Conservation (phyloP, 2,888 invertebrate species). For the Phyllotreta striolata region DNA sequence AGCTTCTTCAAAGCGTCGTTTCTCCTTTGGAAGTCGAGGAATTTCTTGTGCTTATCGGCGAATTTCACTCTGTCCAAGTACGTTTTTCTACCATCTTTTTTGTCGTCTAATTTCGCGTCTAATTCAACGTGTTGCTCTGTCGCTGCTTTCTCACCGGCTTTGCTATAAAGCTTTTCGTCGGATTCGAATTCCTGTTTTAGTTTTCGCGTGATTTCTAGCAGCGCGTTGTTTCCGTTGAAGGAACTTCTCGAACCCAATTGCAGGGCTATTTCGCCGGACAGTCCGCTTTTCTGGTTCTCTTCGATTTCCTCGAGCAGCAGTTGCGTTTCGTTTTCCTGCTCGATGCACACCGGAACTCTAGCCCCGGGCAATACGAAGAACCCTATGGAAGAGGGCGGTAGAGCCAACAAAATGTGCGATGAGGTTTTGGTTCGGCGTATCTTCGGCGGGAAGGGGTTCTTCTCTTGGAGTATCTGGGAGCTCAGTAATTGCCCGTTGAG, state of each 20-base stretch:
- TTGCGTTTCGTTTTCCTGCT: slow-evolving; percentile 51
- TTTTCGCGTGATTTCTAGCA: slow-evolving; percentile 55
- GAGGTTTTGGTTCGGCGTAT: slow-evolving; percentile 64
- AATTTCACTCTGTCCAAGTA: slow-evolving; percentile 42
- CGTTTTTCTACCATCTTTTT: slow-evolving; percentile 35
- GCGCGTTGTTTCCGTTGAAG: slow-evolving; percentile 41
- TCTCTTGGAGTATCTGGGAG: slow-evolving; percentile 64
- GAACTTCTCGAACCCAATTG: slow-evolving; percentile 35
- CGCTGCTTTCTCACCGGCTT: slow-evolving; percentile 8
- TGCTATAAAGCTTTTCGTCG: slow-evolving; percentile 51
- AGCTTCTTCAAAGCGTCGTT: slow-evolving; percentile 36
- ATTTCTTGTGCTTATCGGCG: slow-evolving; percentile 38
- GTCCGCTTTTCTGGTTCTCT: slow-evolving; percentile 58
- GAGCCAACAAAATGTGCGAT: slow-evolving; percentile 65
- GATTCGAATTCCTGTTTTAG: slow-evolving; percentile 53
- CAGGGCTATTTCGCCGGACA: slow-evolving; percentile 54
- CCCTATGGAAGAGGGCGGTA: slow-evolving; percentile 74
- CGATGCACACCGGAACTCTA: slow-evolving; percentile 67
- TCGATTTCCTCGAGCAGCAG: slow-evolving; percentile 51
- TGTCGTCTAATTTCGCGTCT: slow-evolving; percentile 34
- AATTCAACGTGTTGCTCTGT: slow-evolving; percentile 11
- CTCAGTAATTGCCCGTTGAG: slow-evolving; percentile 71
- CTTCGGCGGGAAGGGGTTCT: slow-evolving; percentile 54
- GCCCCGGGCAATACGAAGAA: slow-evolving; percentile 79
- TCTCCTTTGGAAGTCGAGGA: slow-evolving; percentile 33